Conservation (phyloP, 2,113 vertebrate genomes). For the Dolichallabes microphthalmus region DNA sequence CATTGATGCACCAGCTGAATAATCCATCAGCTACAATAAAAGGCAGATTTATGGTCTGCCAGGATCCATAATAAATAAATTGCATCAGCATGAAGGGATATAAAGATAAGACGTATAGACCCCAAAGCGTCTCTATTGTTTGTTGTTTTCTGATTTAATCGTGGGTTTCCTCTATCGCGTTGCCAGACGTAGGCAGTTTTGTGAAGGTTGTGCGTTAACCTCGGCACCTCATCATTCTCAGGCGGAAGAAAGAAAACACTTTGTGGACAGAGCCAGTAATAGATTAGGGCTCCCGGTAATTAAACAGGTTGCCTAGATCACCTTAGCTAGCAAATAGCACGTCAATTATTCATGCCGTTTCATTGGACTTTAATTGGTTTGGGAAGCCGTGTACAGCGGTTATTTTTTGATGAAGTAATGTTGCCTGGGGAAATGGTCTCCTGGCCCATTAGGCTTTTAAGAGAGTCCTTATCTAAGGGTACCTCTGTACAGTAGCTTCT, state of each 20-base stretch:
- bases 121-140: not conserved
- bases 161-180: too few species aligned
- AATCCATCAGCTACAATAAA: slow-evolving; percentile 6
- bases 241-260: slow-evolving; percentile 24
- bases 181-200: not conserved
- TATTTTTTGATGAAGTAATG: slow-evolving; percentile 35
- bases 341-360: slow-evolving; percentile 55
- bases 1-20: not conserved
- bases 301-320: slow-evolving; percentile 42
- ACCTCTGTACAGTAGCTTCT: not conserved
- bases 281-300: slow-evolving; percentile 45
- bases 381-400: slow-evolving; percentile 36
- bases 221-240: not conserved
- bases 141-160: not conserved
- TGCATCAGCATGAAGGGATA: not conserved
- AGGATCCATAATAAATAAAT: not conserved
- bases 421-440: slow-evolving; percentile 21
- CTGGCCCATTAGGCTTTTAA: slow-evolving; percentile 10
- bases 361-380: slow-evolving; percentile 52
- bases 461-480: not conserved
- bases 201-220: not conserved
- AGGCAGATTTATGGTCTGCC: not conserved
- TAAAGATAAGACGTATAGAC: not conserved
- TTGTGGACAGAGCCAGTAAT: slow-evolving; percentile 26
- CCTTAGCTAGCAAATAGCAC: slow-evolving; percentile 31